phyloP scores from a whole-genome alignment of 2,113 vertebrate genomes.

The Azemiops feae region DNA sequence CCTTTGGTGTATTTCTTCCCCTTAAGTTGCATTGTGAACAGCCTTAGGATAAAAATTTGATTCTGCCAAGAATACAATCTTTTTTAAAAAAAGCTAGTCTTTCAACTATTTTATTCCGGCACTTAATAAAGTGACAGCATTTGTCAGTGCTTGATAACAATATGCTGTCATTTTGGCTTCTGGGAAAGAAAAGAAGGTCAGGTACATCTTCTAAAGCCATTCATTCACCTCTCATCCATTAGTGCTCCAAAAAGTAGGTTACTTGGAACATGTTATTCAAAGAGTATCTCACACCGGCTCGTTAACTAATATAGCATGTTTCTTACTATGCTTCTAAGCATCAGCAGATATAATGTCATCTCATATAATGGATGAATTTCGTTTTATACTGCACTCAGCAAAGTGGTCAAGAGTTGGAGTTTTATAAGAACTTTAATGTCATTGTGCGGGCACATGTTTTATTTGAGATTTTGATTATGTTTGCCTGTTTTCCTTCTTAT shows the following conservation, averaged over 20 bases:
- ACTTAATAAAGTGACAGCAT: background rate
- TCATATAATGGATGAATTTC: background rate
- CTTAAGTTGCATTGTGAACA: background rate
- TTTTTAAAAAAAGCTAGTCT: background rate
- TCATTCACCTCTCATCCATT: background rate
- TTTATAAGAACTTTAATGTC: background rate
- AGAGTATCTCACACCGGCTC: fast-evolving
- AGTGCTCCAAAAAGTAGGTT: background rate
- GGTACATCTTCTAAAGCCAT: background rate
- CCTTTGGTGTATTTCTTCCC: background rate
- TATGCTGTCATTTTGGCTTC: background rate
- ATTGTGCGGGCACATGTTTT: background rate
- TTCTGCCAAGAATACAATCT: background rate
- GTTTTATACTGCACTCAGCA: background rate
- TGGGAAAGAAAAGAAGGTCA: constrained; percentile 12
- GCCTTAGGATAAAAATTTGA: background rate
- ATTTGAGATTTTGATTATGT: background rate
- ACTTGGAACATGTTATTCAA: background rate
- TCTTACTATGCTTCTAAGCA: background rate
- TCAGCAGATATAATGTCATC: constrained; percentile 14
- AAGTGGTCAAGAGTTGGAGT: background rate
- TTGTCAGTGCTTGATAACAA: background rate
- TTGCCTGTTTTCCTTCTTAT: background rate
- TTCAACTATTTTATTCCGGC: background rate
- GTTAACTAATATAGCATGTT: background rate